Base-by-base conservation (phyloP, 2,797 vertebrate species). In the Sebastes minor region DNA sequence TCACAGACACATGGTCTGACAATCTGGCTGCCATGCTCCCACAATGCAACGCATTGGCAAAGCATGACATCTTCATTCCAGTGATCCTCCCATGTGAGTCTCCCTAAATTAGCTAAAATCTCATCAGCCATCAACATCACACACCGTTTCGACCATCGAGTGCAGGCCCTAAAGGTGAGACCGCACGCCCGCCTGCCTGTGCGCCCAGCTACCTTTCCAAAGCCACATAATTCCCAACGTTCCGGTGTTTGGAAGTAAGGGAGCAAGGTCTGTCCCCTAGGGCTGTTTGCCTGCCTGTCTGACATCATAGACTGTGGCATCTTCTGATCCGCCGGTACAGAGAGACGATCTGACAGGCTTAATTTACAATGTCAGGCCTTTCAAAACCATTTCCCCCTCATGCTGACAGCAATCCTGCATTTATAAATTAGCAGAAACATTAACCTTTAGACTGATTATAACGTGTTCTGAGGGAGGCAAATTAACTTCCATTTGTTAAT, bases 361-460 rank as follows among this genome's bases (percentile, higher is more conserved):
- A 96, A 96, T 96, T 96, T 96, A 95, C 94, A 94, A 92, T 94
- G 95, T 95, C 95, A 96, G 95, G 87, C 91, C 94, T 95, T 95
- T 95, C 94, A 96, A 95, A 96, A 93, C 89, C 95, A 95, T 94
- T 94, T 92, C 89, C 93, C 94, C 88, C 92, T 93, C 91, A 86
- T 75, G 90, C 91, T 94, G 96, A 96, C 95, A 96, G 95, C 93
- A 92, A 94, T 95, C 94, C 93, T 90, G 90, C 95, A 94, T 96
- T 96, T 95, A 94, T 95, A 96, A 96, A 96, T 96, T 95, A 96
- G 95, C 96, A 95, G 95, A 96, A 96, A 96, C 95, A 96, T 96
- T 96, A 96, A 96, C 95, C 96, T 96, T 96, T 96, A 92, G 85
- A 89, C 94, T 95, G 95, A 96, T 95, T 93, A 90, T 95, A 95